Conservation (phyloP, 2,113 vertebrate species). For the Athene noctua region DNA sequence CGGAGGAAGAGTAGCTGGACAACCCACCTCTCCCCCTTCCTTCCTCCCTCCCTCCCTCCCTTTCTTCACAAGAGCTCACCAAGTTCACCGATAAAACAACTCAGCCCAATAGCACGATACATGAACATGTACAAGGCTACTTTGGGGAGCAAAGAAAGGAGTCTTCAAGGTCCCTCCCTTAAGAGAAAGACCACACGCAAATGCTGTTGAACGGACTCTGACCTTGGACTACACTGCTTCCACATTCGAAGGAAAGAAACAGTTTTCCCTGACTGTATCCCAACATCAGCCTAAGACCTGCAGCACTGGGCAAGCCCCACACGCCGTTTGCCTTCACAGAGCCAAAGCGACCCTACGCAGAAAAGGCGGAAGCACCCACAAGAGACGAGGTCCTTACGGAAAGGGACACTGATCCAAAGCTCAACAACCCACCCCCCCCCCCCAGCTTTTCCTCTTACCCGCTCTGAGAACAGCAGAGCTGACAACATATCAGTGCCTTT, state of each 20-base stretch:
- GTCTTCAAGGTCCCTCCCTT: background rate
- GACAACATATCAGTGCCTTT: constrained; percentile 65
- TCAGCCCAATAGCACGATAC: constrained; percentile 15
- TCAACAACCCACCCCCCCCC: background rate
- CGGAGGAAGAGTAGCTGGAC: constrained; percentile 45
- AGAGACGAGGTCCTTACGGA: constrained; percentile 39
- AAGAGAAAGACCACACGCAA: constrained; percentile 12
- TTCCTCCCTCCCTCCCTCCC: constrained; percentile 36
- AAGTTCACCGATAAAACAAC: constrained; percentile 47
- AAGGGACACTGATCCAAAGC: constrained; percentile 52
- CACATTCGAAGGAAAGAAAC: constrained; percentile 54
- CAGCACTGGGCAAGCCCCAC: background rate
- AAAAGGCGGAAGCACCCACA: constrained; percentile 33
- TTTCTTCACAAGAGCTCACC: constrained; percentile 47
- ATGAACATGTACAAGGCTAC: constrained; percentile 50
- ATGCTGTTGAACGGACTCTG: constrained; percentile 57
- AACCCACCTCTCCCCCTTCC: constrained; percentile 8
- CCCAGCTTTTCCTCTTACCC: constrained; percentile 22
- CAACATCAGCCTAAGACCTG: constrained; percentile 38
- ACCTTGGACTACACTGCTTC: constrained; percentile 62
- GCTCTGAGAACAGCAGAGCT: constrained; percentile 51
- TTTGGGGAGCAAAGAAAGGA: constrained; percentile 55
- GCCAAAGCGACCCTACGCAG: constrained; percentile 12
- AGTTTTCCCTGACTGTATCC: constrained; percentile 66
- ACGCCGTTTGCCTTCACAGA: background rate